Evolutionary conservation across 2,113 vertebrate genomes (phyloP), one percentile per base, ranked within the genome.

Genomic region (Sclerurus mexicanus): DNA sequence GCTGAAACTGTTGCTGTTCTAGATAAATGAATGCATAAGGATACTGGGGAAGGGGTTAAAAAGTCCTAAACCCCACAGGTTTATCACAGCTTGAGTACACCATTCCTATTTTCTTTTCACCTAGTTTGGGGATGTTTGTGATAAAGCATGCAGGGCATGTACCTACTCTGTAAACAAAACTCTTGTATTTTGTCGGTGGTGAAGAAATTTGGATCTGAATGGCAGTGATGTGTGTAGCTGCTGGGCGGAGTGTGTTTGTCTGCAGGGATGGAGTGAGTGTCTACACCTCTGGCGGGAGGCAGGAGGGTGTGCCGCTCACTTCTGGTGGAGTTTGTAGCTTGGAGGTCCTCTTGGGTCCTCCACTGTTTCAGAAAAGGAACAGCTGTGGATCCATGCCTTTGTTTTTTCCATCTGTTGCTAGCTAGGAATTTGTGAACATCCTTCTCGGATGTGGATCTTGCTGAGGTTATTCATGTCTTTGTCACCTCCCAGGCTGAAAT

Each of bases 361-460:
- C 39, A 63, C 75, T 75, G 24, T 86, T 90, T 93, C 75, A 64
- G 90, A 95, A 84, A 12, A 80, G 85, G 40, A 92, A 30, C 96
- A 97, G 95, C 92, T 96, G 96, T 96, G 76, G 76, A 92, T 96
- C 92, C 69, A 74, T 93, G 92, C 79, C 58, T 96, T 95, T 95
- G 67, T 72, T 96, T 96, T 92, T 96, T 91, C 95, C 93, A 90
- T 96, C 79, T 68, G 22, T 93, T 88, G 60, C 88, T 94, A 89
- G 95, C 90, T 93, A 96, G 96, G 93, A 95, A 95, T 96, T 94
- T 90, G 72, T 96, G 95, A 96, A 74, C 92, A 88, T 96, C 92
- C 85, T 96, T 91, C 93, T 96, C 63, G 5, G 75, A 90, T 86
- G 79, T 90, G 68, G 87, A 95, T 94, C 72, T 97, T 74, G 71